These are phyloP conservation scores for Melanotaenia boesemani DNA, from an alignment of 2,797 vertebrate species.

Conservation along the genomic window DNA sequence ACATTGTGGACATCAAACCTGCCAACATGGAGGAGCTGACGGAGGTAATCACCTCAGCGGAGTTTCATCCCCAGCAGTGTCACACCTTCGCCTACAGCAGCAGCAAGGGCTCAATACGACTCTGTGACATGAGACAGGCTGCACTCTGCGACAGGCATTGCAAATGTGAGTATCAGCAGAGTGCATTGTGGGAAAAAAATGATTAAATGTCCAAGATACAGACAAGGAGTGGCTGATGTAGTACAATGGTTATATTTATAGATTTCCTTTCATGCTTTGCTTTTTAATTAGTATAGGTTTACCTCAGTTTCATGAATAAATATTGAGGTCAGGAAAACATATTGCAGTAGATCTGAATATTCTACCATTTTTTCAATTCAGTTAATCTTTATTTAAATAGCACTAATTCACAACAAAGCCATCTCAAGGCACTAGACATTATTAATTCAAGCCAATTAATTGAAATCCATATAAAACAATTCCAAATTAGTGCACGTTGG, in stretches of 20 bases:
- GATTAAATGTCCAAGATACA: neutral
- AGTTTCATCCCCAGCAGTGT: conserved; percentile 98
- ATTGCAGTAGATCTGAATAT: neutral
- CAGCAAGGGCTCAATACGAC: conserved; percentile 98
- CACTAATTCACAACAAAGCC: neutral
- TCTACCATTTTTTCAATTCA: neutral
- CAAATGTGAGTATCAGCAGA: conserved; percentile 89
- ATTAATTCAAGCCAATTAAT: neutral
- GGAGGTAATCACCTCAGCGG: conserved; percentile 96
- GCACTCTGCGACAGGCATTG: conserved; percentile 95
- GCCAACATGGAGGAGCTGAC: conserved; percentile 99
- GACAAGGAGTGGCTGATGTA: neutral
- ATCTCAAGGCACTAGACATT: too few relatives aligned
- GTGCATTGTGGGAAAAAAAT: conserved; percentile 5
- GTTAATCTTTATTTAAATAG: neutral
- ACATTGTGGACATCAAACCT: conserved; percentile 98
- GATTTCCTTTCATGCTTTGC: neutral
- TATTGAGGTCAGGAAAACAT: neutral
- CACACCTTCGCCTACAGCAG: conserved; percentile 99
- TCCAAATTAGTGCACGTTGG: too few relatives aligned
- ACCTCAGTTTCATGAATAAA: neutral
- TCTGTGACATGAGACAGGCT: conserved; percentile 96
- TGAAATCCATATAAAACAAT: too few relatives aligned
- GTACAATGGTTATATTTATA: neutral
- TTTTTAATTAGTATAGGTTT: neutral